Conservation (phyloP, 2,797 vertebrate species). For the Xerus rutilus region DNA sequence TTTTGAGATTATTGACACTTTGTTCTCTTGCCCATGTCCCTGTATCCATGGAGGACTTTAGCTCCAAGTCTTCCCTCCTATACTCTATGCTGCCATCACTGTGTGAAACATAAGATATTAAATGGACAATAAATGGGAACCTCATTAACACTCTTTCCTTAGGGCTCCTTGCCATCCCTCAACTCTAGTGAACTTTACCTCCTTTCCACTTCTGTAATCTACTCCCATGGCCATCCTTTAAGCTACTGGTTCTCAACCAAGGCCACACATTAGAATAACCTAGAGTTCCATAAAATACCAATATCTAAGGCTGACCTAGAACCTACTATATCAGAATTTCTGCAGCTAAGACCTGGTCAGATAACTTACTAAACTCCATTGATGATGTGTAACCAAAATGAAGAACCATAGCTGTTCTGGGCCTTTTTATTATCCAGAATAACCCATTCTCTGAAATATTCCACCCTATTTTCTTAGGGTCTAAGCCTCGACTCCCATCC, state of each 20-base stretch:
- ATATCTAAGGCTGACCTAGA: not conserved
- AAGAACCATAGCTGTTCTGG: not conserved
- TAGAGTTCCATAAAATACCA: not conserved
- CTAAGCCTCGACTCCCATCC: not conserved
- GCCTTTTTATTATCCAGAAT: constrained; percentile 32
- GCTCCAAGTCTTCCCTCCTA: not conserved
- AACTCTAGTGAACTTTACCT: not conserved
- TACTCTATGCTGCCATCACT: not conserved
- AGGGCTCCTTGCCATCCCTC: not conserved
- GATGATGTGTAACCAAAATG: not conserved
- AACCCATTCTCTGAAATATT: constrained; percentile 47
- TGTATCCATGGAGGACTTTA: not conserved
- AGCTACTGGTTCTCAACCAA: not conserved
- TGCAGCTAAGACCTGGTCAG: not conserved
- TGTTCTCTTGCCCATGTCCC: not conserved
- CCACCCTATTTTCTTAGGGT: not conserved
- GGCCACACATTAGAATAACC: not conserved
- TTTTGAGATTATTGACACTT: not conserved
- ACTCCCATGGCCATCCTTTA: not conserved
- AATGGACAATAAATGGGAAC: not conserved
- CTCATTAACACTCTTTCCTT: not conserved
- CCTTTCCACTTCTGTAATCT: not conserved
- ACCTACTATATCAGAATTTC: not conserved
- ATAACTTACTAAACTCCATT: not conserved
- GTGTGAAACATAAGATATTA: constrained; percentile 1